Conservation (phyloP, 2,113 vertebrate species). For the Rafetus swinhoei region DNA sequence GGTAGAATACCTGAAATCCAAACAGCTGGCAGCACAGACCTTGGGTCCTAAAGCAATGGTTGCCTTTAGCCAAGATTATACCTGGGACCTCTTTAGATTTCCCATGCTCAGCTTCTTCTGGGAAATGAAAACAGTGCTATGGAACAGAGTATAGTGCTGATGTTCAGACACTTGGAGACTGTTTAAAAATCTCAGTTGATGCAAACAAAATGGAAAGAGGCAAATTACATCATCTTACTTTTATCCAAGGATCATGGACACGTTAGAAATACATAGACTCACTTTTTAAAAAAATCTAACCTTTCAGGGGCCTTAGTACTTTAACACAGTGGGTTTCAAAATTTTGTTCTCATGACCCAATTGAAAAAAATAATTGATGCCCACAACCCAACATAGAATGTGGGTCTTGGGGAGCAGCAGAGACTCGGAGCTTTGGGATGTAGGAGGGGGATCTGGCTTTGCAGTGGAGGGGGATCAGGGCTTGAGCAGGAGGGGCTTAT, state of each 20-base stretch:
- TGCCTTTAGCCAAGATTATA: conserved; percentile 30
- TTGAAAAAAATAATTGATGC: too few relatives aligned
- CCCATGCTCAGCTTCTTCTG: conserved; percentile 12
- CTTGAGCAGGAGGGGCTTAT: too few relatives aligned
- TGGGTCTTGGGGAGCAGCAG: too few relatives aligned
- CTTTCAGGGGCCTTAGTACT: not conserved
- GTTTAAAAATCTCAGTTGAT: not conserved
- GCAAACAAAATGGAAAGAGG: not conserved
- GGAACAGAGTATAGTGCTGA: not conserved
- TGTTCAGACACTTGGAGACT: not conserved
- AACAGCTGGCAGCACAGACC: conserved; percentile 2
- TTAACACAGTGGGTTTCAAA: too few relatives aligned
- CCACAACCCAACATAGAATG: too few relatives aligned
- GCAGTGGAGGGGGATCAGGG: too few relatives aligned
- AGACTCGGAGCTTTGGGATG: too few relatives aligned
- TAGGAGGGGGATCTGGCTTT: too few relatives aligned
- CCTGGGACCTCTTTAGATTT: conserved; percentile 23
- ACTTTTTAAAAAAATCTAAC: not conserved
- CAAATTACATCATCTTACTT: not conserved
- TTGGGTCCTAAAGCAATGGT: not conserved
- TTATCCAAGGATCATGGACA: not conserved
- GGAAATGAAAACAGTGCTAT: not conserved
- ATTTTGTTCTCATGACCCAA: too few relatives aligned
- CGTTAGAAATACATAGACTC: not conserved
- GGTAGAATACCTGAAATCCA: not conserved